These are phyloP conservation scores for Origma solitaria DNA, from an alignment of 2,113 vertebrate species.

Conservation along the genomic window DNA sequence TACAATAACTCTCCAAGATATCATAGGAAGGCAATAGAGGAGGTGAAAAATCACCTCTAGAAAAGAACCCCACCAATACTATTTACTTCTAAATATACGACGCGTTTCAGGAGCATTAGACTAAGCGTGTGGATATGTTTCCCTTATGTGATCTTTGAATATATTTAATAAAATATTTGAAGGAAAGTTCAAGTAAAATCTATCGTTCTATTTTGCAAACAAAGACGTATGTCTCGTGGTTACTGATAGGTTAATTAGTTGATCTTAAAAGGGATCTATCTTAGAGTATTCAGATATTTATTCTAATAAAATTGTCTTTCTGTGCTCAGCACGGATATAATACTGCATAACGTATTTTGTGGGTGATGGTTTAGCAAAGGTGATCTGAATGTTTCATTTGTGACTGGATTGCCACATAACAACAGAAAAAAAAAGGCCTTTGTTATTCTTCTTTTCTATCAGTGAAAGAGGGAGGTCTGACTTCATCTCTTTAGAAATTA, in stretches of 20 bases:
- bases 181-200: neutral
- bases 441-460: slow-evolving; percentile 27
- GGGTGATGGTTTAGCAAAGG: neutral
- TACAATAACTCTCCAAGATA: neutral
- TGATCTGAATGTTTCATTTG: slow-evolving; percentile 14
- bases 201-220: neutral
- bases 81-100: neutral
- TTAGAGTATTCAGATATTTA: neutral
- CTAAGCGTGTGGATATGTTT: neutral
- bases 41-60: neutral
- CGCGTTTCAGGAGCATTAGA: neutral
- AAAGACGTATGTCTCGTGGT: neutral
- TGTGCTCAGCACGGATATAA: neutral
- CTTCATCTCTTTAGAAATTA: neutral
- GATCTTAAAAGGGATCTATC: neutral
- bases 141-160: neutral
- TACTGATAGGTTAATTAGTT: neutral
- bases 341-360: neutral
- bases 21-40: neutral
- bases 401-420: neutral
- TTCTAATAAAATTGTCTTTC: neutral
- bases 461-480: neutral
- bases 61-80: neutral
- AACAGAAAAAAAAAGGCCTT: slow-evolving; percentile 29
- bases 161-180: neutral